Conservation (phyloP, 2,113 vertebrate species). For the Cichladusa arquata region DNA sequence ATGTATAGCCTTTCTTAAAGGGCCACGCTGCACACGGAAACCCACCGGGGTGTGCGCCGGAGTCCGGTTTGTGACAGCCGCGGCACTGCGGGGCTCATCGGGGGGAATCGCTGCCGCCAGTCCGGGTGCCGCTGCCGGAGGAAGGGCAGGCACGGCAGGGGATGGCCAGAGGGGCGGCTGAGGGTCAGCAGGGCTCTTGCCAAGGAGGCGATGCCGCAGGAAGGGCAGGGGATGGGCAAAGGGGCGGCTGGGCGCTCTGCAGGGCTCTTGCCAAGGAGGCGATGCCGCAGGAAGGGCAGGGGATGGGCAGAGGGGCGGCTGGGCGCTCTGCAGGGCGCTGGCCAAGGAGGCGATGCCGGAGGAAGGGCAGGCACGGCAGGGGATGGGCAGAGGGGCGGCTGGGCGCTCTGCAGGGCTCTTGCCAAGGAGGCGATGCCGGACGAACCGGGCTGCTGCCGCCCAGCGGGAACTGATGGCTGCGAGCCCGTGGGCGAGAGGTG, state of each 20-base stretch:
- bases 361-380: background rate
- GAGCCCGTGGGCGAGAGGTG: accelerated
- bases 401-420: accelerated
- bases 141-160: no score
- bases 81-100: accelerated
- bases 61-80: background rate
- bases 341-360: background rate
- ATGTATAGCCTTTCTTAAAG: background rate
- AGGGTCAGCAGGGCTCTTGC: background rate
- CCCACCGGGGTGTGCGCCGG: accelerated
- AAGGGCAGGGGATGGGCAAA: accelerated
- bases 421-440: accelerated
- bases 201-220: no score
- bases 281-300: background rate
- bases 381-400: accelerated
- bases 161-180: accelerated
- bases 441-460: background rate
- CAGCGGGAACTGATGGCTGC: accelerated
- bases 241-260: accelerated
- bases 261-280: accelerated
- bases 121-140: no score
- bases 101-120: accelerated
- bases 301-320: accelerated
- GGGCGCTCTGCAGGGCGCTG: accelerated
- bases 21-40: background rate